Evolutionary conservation across 2,797 vertebrate genomes (phyloP), one percentile per base, ranked within the genome.

Genomic region (Dendrocincla tyrannina): DNA sequence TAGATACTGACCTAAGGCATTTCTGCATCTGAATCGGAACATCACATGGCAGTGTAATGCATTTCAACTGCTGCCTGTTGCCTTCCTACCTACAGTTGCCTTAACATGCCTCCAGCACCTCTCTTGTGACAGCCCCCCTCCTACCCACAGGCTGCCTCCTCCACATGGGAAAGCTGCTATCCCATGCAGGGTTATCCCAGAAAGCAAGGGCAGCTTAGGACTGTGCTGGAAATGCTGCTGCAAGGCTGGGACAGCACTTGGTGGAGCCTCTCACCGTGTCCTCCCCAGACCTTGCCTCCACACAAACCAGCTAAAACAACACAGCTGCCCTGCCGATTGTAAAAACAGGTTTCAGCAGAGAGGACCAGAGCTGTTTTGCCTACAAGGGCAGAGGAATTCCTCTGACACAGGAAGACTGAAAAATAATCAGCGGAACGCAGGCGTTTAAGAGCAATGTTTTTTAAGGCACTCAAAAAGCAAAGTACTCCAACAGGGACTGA

Each of bases 251-350:
- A 47, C 74, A 53, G 70, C 0, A 0, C 63, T 72, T 0, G 0
- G 70, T 0, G 0, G 27, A 83, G 77, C 76, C 68, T 59, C 78
- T 19, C 50, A 3, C 33, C 1, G 4, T 60, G 92, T 92, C 92
- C 95, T 89, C 84, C 76, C 74, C 88, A 73, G 94, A 41, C 88
- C 93, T 11, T 49, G 42, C 56, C 69, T 64, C 58, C 72, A 47
- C 78, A 77, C 23, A 63, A 56, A 83, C 64, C 94, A 96, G 91
- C 93, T 95, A 95, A 94, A 97, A 95, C 68, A 97, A 97, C 93
- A 95, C 92, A 94, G 93, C 95, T 96, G 92, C 84, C 8, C 6
- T 16, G 85, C 44, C 15, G 44, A 78, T 79, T 92, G 69, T 24
- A 88, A 97, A 94, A 92, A 82, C 93, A 92, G 90, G 81, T 79